Evolutionary conservation across 92 coral and sea anemone species (phyloP).

Genomic region (Hydrozoanthus gracilis): DNA sequence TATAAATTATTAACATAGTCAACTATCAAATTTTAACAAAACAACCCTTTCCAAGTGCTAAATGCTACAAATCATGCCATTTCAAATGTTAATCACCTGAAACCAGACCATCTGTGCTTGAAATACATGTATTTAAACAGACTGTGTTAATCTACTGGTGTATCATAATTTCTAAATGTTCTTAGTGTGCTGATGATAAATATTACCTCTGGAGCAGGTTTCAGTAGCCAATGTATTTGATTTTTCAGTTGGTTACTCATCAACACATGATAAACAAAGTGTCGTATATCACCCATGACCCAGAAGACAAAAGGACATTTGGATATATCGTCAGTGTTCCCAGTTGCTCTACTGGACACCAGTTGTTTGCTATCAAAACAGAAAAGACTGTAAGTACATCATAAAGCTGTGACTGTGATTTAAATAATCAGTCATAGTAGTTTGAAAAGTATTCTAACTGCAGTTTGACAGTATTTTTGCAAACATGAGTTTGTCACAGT

Average conservation of each 20-base stretch:
- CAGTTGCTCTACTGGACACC: constrained; percentile 76
- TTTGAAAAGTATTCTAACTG: too few species aligned
- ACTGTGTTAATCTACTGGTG: too few species aligned
- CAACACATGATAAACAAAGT: constrained; percentile 94
- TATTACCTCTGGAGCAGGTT: neutral
- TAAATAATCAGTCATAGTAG: too few species aligned
- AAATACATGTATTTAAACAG: too few species aligned
- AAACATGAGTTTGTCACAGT: too few species aligned
- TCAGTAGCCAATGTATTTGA: neutral
- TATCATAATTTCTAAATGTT: neutral
- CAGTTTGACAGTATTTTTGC: too few species aligned
- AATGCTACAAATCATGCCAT: too few species aligned
- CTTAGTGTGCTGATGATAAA: neutral
- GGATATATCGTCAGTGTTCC: constrained; percentile 89
- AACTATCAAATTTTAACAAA: too few species aligned
- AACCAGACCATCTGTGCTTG: too few species aligned
- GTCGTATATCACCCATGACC: constrained; percentile 97
- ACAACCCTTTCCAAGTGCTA: too few species aligned
- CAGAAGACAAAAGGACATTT: constrained; percentile 96
- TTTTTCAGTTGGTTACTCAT: constrained; percentile 67
- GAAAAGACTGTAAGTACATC: constrained; percentile 83
- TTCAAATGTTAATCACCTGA: too few species aligned
- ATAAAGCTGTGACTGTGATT: neutral
- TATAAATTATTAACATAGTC: too few species aligned
- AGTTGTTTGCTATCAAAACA: constrained; percentile 92